A percentile compares a stretch with the other conserved stretches of the same genome.
Conservation (phyloP, 2,797 vertebrate genomes). For the Selene dorsalis region DNA sequence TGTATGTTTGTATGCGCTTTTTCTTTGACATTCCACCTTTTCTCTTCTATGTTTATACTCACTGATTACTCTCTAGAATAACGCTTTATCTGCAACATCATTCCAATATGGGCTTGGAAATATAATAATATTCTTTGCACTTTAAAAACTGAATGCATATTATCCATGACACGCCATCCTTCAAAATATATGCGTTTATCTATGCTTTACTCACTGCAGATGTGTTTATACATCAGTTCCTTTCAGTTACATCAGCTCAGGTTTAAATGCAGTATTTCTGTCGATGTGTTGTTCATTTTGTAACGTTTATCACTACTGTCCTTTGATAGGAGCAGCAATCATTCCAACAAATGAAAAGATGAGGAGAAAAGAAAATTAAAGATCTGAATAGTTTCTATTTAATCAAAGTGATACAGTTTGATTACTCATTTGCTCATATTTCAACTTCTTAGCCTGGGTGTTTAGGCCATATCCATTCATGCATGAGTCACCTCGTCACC, state of each 20-base stretch:
- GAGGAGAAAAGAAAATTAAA: neutral
- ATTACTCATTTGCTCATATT: neutral
- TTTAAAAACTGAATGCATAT: neutral
- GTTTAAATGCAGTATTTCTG: neutral
- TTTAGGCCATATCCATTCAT: neutral
- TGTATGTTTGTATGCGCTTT: too few species aligned
- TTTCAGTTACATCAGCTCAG: too few species aligned
- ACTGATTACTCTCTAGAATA: neutral
- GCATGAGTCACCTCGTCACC: neutral
- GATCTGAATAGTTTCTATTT: constrained; percentile 7
- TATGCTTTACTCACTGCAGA: neutral
- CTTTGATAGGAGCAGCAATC: neutral
- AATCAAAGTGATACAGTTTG: neutral
- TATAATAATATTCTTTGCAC: constrained; percentile 2
- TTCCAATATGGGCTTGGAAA: neutral
- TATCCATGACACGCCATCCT: neutral
- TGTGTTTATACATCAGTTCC: neutral
- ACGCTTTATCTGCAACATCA: neutral
- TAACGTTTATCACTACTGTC: neutral
- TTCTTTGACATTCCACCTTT: too few species aligned
- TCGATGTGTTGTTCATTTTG: neutral
- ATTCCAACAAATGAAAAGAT: neutral
- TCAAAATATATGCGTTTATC: neutral
- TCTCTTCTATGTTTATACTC: too few species aligned
- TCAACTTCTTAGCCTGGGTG: neutral